Conservation (phyloP, 2,888 invertebrate species). For the Morpho helenor region DNA sequence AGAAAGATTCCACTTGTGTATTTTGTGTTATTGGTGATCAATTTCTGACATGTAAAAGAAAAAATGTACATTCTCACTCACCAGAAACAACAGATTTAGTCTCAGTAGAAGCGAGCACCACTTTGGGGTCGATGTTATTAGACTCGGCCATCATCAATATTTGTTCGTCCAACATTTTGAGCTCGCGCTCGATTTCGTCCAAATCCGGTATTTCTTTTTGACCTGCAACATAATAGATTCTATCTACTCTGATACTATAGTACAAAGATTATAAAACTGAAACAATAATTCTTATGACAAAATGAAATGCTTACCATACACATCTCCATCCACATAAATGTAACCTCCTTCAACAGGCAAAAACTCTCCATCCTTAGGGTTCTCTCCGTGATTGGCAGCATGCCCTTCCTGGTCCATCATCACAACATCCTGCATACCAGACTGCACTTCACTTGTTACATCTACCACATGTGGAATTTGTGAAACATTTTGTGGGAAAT, state of each 20-base stretch:
- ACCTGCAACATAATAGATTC: slow-evolving; percentile 27
- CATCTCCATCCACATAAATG: slow-evolving; percentile 53
- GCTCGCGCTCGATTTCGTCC: slow-evolving; percentile 66
- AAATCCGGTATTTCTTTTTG: slow-evolving; percentile 63
- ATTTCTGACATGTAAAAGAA: neutral
- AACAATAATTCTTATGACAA: too few species aligned
- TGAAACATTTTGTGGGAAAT: neutral
- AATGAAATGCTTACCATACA: slow-evolving; percentile 37
- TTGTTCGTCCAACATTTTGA: slow-evolving; percentile 68
- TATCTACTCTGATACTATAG: too few species aligned
- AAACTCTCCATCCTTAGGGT: slow-evolving; percentile 47
- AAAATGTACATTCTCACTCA: slow-evolving; percentile 16
- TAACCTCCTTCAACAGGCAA: slow-evolving; percentile 68
- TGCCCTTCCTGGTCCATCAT: slow-evolving; percentile 51
- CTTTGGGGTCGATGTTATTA: slow-evolving; percentile 59
- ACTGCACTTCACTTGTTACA: neutral
- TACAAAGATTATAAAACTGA: too few species aligned
- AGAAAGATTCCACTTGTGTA: too few species aligned
- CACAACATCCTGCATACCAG: slow-evolving; percentile 42
- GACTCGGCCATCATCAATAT: slow-evolving; percentile 62
- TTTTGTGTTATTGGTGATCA: neutral
- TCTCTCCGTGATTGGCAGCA: slow-evolving; percentile 39
- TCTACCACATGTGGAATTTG: slow-evolving; percentile 1
- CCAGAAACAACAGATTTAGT: slow-evolving; percentile 30
- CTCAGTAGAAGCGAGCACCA: slow-evolving; percentile 59